phyloP scores from a whole-genome alignment of 2,113 vertebrate species.

The Tachysurus vachellii region DNA sequence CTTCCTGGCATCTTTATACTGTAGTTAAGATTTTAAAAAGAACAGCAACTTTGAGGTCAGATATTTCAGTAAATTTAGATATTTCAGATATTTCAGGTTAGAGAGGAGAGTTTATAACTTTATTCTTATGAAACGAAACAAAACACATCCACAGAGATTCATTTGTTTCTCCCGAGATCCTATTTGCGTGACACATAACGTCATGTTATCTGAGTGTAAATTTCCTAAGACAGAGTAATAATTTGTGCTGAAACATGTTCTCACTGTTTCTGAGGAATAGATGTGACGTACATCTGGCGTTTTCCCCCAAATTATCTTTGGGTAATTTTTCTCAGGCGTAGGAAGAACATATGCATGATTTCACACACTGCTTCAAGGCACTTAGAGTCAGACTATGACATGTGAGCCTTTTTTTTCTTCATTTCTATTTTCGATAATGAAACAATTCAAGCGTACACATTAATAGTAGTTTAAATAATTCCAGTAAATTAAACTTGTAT shows the following conservation, averaged over 20 bases:
- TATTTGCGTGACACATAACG: background rate
- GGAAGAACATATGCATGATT: conserved; percentile 15
- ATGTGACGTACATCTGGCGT: background rate
- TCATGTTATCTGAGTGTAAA: background rate
- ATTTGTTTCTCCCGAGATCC: background rate
- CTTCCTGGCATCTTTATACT: too few species aligned
- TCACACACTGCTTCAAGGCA: conserved; percentile 15
- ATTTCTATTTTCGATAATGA: background rate
- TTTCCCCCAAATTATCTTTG: conserved; percentile 7
- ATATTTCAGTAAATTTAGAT: background rate
- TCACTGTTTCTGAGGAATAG: background rate
- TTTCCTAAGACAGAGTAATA: background rate
- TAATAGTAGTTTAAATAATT: background rate
- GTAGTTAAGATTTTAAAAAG: too few species aligned
- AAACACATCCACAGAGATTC: background rate
- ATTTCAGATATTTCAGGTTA: background rate
- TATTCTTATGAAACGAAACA: background rate
- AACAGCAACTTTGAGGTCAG: background rate
- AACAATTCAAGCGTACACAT: background rate
- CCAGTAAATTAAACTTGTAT: background rate
- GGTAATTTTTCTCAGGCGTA: conserved; percentile 6
- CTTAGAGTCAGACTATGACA: background rate
- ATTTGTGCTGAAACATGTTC: background rate
- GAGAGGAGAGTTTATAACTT: background rate
- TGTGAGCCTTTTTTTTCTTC: background rate